Evolutionary conservation across 2,888 invertebrate genomes (phyloP).

Genomic region (Pristionchus japonicus): DNA sequence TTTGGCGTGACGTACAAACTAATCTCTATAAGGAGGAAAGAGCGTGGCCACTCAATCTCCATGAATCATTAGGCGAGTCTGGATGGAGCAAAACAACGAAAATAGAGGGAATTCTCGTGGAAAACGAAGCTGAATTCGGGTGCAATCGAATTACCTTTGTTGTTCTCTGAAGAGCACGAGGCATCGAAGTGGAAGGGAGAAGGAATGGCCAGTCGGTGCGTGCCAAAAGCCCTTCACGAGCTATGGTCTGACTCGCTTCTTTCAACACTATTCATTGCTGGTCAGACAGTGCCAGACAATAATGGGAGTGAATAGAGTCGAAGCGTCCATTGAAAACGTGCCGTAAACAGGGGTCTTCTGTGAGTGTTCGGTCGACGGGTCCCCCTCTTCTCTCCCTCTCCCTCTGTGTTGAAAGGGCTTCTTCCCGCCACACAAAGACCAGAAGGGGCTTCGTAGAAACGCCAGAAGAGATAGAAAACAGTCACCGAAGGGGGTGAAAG

Average conservation of each 20-base stretch:
- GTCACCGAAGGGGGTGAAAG: neutral
- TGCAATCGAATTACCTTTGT: neutral
- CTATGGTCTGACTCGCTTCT: neutral
- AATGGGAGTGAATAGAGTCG: no score
- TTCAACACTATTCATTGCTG: neutral
- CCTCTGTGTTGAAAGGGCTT: neutral
- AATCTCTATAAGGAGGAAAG: neutral
- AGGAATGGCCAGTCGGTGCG: neutral
- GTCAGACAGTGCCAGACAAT: no score
- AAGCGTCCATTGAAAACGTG: constrained; percentile 1
- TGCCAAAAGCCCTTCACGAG: neutral
- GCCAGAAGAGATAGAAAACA: neutral
- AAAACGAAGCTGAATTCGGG: neutral
- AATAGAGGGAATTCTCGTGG: neutral
- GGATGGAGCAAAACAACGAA: neutral
- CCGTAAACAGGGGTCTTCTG: neutral
- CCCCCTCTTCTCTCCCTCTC: no score
- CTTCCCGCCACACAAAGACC: neutral
- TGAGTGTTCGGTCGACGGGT: neutral
- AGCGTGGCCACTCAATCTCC: neutral
- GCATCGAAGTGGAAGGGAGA: neutral
- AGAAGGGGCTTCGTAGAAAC: neutral
- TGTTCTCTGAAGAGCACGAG: constrained; percentile 2
- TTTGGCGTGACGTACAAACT: neutral
- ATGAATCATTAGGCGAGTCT: neutral